Evolutionary conservation across 2,797 vertebrate genomes (phyloP), one percentile per base, ranked within the genome.

Genomic region (Oreochromis mossambicus): DNA sequence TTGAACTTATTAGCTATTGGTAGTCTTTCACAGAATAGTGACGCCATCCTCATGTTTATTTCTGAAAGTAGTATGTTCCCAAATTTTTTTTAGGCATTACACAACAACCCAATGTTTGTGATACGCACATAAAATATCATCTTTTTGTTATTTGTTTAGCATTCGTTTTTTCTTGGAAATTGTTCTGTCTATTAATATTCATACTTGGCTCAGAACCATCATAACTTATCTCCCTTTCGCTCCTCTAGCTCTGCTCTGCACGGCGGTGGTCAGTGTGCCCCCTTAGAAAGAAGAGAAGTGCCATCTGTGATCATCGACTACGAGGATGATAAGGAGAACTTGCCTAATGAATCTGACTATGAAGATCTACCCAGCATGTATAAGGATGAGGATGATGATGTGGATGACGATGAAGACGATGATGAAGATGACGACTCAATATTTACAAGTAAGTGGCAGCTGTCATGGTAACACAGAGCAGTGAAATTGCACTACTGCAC

Each of bases 321-420:
- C 3, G 98, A 99, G 88, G 98, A 99, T 36, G 98, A 99, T 95
- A 99, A 99, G 95, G 98, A 99, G 96, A 99, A 99, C 94, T 96
- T 99, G 97, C 98, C 98, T 95, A 97, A 97, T 54, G 98, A 99
- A 93, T 95, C 96, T 0, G 97, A 98, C 94, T 99, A 99, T 1
- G 98, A 99, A 94, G 98, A 99, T 87, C 96, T 98, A 86, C 97
- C 98, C 91, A 98, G 97, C 94, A 97, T 99, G 89, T 99, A 99
- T 84, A 95, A 97, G 68, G 97, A 98, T 17, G 98, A 98, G 70
- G 97, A 98, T 3, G 97, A 98, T 2, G 97, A 98, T 0, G 97
- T 97, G 3, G 97, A 98, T 0, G 98, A 98, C 0, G 97, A 99
- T 0, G 97, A 98, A 0, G 97, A 98, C 0, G 97, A 98, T 0